These are phyloP conservation scores for Axea sp. DNA, from an alignment of 2,888 invertebrate species.

Conservation along the genomic window DNA sequence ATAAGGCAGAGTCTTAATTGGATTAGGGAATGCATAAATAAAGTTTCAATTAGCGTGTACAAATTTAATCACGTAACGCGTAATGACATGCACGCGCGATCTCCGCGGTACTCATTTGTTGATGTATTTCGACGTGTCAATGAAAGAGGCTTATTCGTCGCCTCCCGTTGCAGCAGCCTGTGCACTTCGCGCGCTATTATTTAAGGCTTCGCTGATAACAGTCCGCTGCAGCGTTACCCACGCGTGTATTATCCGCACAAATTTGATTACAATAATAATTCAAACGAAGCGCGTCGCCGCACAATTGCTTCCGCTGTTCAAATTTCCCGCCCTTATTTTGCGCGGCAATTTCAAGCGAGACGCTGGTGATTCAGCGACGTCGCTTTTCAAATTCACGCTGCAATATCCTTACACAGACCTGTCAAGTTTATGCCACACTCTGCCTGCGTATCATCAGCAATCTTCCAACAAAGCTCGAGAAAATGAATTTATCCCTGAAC, in stretches of 20 bases:
- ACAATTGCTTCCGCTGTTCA: too few relatives aligned
- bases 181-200: conserved; percentile 27
- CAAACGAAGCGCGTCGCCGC: not conserved
- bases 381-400: too few relatives aligned
- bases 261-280: conserved; percentile 25
- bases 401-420: too few relatives aligned
- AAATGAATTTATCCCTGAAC: too few relatives aligned
- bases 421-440: too few relatives aligned
- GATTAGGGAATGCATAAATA: conserved; percentile 50
- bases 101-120: conserved; percentile 48
- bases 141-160: conserved; percentile 51
- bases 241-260: not conserved
- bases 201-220: conserved; percentile 33
- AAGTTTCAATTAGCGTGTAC: conserved; percentile 57
- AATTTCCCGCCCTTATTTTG: too few relatives aligned
- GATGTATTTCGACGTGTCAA: conserved; percentile 50
- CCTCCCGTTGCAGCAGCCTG: not conserved
- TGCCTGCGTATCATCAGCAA: too few relatives aligned
- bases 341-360: conserved; percentile 6
- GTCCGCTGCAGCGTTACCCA: not conserved
- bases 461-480: too few relatives aligned
- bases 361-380: too few relatives aligned
- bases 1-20: conserved; percentile 54
- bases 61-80: conserved; percentile 57
- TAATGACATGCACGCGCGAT: conserved; percentile 55